These are phyloP conservation scores for Leptopilina myrica DNA, from an alignment of 2,888 invertebrate species.

Conservation along the genomic window DNA sequence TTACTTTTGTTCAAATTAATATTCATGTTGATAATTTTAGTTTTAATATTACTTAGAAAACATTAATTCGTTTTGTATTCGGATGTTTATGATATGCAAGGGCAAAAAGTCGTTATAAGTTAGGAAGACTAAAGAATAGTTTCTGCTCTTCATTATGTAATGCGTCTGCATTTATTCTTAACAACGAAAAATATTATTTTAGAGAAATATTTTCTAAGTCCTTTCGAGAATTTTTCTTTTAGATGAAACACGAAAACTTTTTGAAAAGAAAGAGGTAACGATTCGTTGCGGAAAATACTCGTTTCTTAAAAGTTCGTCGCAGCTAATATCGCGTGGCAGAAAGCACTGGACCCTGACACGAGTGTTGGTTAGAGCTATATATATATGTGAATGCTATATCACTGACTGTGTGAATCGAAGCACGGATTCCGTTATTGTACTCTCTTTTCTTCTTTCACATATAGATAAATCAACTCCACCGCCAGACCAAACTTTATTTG, in stretches of 20 bases:
- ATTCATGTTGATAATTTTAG: no score
- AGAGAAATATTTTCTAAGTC: slow-evolving; percentile 7
- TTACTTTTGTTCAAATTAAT: no score
- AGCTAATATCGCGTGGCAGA: slow-evolving; percentile 56
- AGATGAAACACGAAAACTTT: slow-evolving; percentile 20
- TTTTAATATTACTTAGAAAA: no score
- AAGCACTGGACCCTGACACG: slow-evolving; percentile 50
- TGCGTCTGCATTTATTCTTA: no score
- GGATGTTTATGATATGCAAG: no score
- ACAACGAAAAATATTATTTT: no score
- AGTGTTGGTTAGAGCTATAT: slow-evolving; percentile 30
- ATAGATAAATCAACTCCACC: slow-evolving; percentile 68
- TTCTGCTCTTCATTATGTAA: no score
- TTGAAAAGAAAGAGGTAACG: not conserved
- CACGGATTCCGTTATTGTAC: slow-evolving; percentile 56
- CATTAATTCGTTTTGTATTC: no score
- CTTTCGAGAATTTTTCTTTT: not conserved
- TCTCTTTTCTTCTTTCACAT: slow-evolving; percentile 44
- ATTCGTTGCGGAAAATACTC: slow-evolving; percentile 30
- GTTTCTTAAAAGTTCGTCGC: slow-evolving; percentile 46
- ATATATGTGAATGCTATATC: slow-evolving; percentile 20
- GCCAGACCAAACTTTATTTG: slow-evolving; percentile 69
- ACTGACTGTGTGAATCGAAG: slow-evolving; percentile 51
- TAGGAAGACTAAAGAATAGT: no score
- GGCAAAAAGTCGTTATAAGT: no score